Percentiles rank a stretch among this genome's conserved stretches.
Evolutionary conservation across 2,888 invertebrate species (phyloP).

Genomic region (Tryphoninae sp.): DNA sequence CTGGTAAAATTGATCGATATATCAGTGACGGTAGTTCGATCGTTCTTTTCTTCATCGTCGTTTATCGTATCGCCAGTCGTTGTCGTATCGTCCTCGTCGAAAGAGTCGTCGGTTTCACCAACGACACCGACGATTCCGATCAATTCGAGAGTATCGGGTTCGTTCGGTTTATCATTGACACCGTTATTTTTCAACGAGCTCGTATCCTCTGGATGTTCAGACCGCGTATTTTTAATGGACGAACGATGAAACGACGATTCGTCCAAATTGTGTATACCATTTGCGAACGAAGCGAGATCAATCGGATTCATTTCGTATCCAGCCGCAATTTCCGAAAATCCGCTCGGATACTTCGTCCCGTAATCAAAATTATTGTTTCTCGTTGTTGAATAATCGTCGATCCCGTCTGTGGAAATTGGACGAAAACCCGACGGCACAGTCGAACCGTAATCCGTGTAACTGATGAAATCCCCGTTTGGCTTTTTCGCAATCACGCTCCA

Average conservation of each 20-base stretch:
- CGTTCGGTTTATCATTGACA: background rate
- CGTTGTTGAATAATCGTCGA: constrained; percentile 26
- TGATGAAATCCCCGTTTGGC: constrained; percentile 66
- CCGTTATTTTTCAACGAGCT: background rate
- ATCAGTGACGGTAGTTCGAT: constrained; percentile 4
- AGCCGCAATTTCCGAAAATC: constrained; percentile 27
- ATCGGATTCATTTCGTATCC: constrained; percentile 42
- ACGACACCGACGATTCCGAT: constrained; percentile 58
- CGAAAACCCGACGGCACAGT: constrained; percentile 55
- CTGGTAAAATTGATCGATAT: background rate
- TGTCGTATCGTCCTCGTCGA: background rate
- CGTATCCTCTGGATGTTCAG: background rate
- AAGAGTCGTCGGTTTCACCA: constrained; percentile 16
- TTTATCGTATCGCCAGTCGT: background rate
- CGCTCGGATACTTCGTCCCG: constrained; percentile 22
- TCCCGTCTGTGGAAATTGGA: constrained; percentile 42
- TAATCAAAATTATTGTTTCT: constrained; percentile 3
- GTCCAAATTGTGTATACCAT: constrained; percentile 31
- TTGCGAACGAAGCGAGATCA: constrained; percentile 57
- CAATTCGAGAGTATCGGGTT: constrained; percentile 48
- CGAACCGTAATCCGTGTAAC: constrained; percentile 68
- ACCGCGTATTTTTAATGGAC: background rate
- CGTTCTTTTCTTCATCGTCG: background rate
- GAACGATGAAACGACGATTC: constrained; percentile 1
- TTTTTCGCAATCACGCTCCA: constrained; percentile 62